Evolutionary conservation across 2,797 vertebrate genomes (phyloP).

Genomic region (Lepilemur ruficaudatus): DNA sequence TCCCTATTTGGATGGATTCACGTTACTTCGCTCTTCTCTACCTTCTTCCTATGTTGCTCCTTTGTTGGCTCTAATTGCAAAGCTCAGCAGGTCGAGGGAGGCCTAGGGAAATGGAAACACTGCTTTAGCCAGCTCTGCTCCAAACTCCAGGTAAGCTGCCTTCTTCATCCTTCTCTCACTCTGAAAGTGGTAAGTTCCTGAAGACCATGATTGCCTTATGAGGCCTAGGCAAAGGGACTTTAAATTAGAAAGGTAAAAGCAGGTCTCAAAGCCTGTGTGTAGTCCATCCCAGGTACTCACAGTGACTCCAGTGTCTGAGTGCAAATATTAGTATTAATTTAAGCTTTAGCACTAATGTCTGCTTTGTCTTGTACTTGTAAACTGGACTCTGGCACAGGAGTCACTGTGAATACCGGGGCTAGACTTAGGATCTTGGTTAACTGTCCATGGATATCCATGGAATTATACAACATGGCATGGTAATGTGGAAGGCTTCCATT

Average conservation of each 20-base stretch:
- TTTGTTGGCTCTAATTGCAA: background rate
- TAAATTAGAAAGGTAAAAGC: background rate
- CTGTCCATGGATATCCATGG: background rate
- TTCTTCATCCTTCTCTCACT: background rate
- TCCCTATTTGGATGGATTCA: background rate
- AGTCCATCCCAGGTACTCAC: too few species aligned
- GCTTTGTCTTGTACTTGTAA: too few species aligned
- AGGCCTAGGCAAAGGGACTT: background rate
- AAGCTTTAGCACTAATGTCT: too few species aligned
- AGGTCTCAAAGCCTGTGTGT: background rate
- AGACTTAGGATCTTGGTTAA: background rate
- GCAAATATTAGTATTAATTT: too few species aligned
- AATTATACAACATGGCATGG: background rate
- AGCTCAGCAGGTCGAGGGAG: background rate
- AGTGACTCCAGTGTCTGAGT: too few species aligned
- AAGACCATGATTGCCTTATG: background rate
- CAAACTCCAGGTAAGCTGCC: background rate
- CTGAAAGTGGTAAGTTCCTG: background rate
- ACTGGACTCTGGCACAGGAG: background rate
- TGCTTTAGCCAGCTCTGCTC: background rate
- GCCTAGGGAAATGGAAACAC: background rate
- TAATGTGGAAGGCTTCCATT: background rate
- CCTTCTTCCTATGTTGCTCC: background rate
- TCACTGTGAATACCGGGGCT: background rate
- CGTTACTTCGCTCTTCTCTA: background rate